phyloP scores from a whole-genome alignment of 2,113 vertebrate species.

The Crotalus tigris region DNA sequence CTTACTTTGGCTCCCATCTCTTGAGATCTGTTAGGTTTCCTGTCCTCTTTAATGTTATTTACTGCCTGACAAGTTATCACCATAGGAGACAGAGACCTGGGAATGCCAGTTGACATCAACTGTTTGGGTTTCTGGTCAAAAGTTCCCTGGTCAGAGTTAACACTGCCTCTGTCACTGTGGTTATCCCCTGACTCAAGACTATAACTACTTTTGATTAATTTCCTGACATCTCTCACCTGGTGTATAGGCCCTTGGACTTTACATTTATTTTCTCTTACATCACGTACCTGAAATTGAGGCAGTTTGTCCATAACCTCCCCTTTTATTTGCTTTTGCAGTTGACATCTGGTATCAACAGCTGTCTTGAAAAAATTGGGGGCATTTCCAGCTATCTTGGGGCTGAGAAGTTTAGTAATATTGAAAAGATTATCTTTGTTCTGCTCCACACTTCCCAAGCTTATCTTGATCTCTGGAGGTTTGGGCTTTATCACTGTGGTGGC shows the following conservation, averaged over 20 bases:
- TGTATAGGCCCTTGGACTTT: conserved; percentile 84
- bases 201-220: conserved; percentile 90
- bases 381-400: conserved; percentile 68
- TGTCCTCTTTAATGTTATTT: conserved; percentile 70
- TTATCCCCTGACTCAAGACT: conserved; percentile 81
- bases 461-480: conserved; percentile 89
- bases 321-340: conserved; percentile 64
- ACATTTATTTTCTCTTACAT: conserved; percentile 84
- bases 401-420: conserved; percentile 81
- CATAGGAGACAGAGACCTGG: conserved; percentile 79
- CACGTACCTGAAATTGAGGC: conserved; percentile 89
- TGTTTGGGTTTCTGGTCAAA: conserved; percentile 72
- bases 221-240: conserved; percentile 92
- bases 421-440: conserved; percentile 73
- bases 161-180: conserved; percentile 69
- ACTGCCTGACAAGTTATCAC: conserved; percentile 93
- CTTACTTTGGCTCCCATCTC: conserved; percentile 43
- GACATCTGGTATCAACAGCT: conserved; percentile 69
- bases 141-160: conserved; percentile 67
- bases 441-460: conserved; percentile 78
- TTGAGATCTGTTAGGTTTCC: conserved; percentile 25
- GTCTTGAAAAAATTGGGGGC: conserved; percentile 56
- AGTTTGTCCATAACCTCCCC: conserved; percentile 82
- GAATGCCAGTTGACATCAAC: conserved; percentile 58
- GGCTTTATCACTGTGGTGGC: conserved; percentile 54